Evolutionary conservation across 2,888 invertebrate genomes (phyloP), one percentile per base, ranked within the genome.

Genomic region (Caenorhabditis plicata): DNA sequence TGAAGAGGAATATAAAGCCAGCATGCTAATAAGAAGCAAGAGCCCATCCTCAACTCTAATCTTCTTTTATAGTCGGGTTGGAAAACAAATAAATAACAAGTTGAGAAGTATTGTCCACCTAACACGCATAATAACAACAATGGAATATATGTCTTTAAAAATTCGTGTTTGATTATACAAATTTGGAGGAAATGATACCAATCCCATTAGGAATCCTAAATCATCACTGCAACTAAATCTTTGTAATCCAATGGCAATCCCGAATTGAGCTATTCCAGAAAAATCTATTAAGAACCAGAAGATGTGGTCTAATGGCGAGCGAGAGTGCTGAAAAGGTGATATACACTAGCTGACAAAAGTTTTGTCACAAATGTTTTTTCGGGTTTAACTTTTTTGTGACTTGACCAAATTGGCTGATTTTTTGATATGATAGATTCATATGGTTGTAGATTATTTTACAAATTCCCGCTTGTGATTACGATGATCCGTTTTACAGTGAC

Each of bases 231-330:
- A 71, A 17, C 66, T 62, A 35, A 62, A 74, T 26, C 77, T 44
- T 55, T 75, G 75, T 13, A 77, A 43, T 13, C 77, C 77, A 25
- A 75, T 69, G 15, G 61, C 52, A 27, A 77, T 52, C n/a, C 67
- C 65, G 44, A 76, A 77, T n/a, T 73, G 50, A 3, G 73, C 69
- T 25, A 77, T 77, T n/a, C 77, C 77, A 27, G 70, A 64, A 35
- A 77, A 77, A 51, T 77, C 77, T 39, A 77, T 64, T 9, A 72
- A 40, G 33, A 73, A 72, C 75, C 75, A 77, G 66, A 77, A 77
- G 23, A 77, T 52, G 47, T 77, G 76, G 40, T 76, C 72, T 15
- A 66, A 41, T n/a, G 60, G 64, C 5, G 74, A 77, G 7, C 73
- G 70, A 33, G 71, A 71, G 45, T 77, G 77, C 72, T 73, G 44